Evolutionary conservation across 2,797 vertebrate species (phyloP).

Genomic region (Botia kubotai): DNA sequence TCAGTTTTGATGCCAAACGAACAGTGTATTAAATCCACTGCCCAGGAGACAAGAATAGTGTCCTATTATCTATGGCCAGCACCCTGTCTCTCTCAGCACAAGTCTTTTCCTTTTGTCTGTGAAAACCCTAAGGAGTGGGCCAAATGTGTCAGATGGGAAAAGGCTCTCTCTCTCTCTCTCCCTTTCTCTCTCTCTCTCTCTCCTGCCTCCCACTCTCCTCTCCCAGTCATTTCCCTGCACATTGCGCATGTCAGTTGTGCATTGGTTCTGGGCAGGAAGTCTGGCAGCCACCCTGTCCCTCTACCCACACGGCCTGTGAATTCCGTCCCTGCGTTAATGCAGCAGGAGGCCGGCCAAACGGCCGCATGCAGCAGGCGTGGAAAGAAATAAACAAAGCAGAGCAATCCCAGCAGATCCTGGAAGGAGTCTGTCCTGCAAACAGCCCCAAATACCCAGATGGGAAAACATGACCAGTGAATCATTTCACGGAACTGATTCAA

Average conservation of each 20-base stretch:
- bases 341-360: slow-evolving; percentile 43
- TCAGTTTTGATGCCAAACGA: background rate
- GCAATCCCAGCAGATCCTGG: slow-evolving; percentile 46
- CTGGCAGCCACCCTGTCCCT: slow-evolving; percentile 55
- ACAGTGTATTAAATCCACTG: background rate
- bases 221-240: slow-evolving; percentile 55
- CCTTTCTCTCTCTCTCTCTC: background rate
- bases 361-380: slow-evolving; percentile 39
- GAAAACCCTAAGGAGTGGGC: slow-evolving; percentile 34
- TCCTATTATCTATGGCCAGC: slow-evolving; percentile 9
- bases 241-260: slow-evolving; percentile 38
- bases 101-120: slow-evolving; percentile 11
- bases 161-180: background rate
- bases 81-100: slow-evolving; percentile 5
- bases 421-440: slow-evolving; percentile 35
- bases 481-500: too few relatives aligned
- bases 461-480: slow-evolving; percentile 6
- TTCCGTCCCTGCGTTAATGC: slow-evolving; percentile 53
- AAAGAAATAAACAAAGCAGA: slow-evolving; percentile 56
- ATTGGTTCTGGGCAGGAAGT: slow-evolving; percentile 44
- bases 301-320: slow-evolving; percentile 58
- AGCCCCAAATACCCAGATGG: slow-evolving; percentile 15
- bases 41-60: slow-evolving; percentile 4
- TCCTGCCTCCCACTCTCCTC: slow-evolving; percentile 11
- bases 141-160: slow-evolving; percentile 40